Evolutionary conservation across 2,888 invertebrate genomes (phyloP), one percentile per base, ranked within the genome.

Genomic region (Ectemnius lituratus): DNA sequence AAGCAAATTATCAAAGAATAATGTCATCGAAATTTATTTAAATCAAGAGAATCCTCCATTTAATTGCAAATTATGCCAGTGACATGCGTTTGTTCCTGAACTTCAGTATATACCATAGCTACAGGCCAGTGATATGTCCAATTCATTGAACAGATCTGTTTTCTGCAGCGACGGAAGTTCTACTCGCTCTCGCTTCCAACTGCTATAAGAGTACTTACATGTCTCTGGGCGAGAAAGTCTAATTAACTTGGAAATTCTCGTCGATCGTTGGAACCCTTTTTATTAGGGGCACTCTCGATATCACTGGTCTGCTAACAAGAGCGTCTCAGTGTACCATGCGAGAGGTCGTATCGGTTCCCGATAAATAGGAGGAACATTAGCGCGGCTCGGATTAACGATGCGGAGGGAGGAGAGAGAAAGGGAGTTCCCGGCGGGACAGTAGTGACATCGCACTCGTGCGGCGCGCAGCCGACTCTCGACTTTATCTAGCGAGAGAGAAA

Each of bases 241-340:
- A 79, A 78, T 82, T 82, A 82, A 77, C 76, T 76, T 74, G 70
- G 64, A 71, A 79, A 78, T 80, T 78, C 75, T 72, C 64, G 66
- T 75, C 64, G 66, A 69, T 77, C 72, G 58, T 76, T 76, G 76
- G 78, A 75, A 80, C 79, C 37, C 37, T 8, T 37, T 37, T 37
- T 37, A 37, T 11, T 37, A 6, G 1, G 2, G 37, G 1, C 37
- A 37, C 37, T 8, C 37, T 37, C 37, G 37, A 37, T 37, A 37
- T 37, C 8, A 37, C 4, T 37, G 11, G 37, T 37, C 37, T 11
- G 37, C 37, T 37, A 37, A 37, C 37, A 37, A 8, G 37, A 6
- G 11, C 11, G 37, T 37, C 11, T 11, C 37, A 37, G 37, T 37
- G 37, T 11, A 37, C 37, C 11, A 11, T 37, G 37, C 37, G 37